Evolutionary conservation across 2,888 invertebrate genomes (phyloP).

Genomic region (Nysson spinosus): DNA sequence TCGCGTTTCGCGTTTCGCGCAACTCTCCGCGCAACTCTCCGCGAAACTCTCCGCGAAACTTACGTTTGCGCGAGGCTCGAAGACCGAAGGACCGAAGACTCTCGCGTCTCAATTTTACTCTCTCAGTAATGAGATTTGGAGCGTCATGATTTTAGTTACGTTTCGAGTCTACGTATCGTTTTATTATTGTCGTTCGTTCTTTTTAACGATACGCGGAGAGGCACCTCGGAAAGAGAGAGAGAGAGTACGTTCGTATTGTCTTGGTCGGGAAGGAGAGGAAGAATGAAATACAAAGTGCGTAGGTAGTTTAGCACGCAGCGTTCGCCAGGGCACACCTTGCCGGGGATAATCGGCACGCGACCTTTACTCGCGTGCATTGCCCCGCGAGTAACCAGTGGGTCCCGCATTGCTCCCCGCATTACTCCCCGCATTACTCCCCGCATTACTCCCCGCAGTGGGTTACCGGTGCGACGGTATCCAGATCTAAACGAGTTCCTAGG

Average conservation of each 20-base stretch:
- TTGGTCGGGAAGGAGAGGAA: background rate
- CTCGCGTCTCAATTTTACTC: conserved; percentile 1
- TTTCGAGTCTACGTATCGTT: no score
- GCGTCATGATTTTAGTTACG: background rate
- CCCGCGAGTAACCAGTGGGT: no score
- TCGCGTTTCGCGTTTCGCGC: conserved; percentile 25
- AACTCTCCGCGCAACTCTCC: no score
- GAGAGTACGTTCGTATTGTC: background rate
- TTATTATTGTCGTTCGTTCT: no score
- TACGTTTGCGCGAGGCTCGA: background rate
- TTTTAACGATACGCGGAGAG: background rate
- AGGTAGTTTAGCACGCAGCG: background rate
- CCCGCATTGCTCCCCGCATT: no score
- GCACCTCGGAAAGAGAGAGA: background rate
- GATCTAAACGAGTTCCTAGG: no score
- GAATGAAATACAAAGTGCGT: background rate
- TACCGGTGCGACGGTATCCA: conserved; percentile 7
- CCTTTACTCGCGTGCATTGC: conserved; percentile 40
- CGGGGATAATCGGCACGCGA: conserved; percentile 34
- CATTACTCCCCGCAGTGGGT: conserved; percentile 29
- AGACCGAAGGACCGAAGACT: no score
- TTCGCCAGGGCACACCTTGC: conserved; percentile 28
- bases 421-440: no score
- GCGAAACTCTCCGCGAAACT: background rate
- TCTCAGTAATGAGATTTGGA: background rate